phyloP scores from a whole-genome alignment of 2,888 invertebrate species.

The Celastrina argiolus region DNA sequence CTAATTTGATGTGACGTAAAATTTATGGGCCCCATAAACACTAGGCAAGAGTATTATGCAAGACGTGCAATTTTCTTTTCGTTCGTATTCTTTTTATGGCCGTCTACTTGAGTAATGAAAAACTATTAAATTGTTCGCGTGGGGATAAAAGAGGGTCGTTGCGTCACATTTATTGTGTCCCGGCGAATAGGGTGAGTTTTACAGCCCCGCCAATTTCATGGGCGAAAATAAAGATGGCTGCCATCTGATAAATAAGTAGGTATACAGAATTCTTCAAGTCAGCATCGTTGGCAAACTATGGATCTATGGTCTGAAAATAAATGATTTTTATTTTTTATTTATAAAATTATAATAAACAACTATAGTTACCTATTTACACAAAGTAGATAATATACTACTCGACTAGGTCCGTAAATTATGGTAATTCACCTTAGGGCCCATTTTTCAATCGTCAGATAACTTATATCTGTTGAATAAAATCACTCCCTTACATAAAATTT shows the following conservation, averaged over 20 bases:
- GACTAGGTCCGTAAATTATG: no score
- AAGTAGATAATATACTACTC: no score
- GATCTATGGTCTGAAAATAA: no score
- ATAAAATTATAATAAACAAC: no score
- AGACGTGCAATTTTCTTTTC: slow-evolving; percentile 71
- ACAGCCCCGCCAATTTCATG: slow-evolving; percentile 64
- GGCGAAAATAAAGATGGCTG: slow-evolving; percentile 58
- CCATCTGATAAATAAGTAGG: slow-evolving; percentile 31
- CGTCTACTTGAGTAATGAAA: slow-evolving; percentile 76
- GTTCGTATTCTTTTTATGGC: slow-evolving; percentile 66
- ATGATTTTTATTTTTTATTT: no score
- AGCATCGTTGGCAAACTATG: not conserved
- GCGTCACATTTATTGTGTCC: slow-evolving; percentile 61
- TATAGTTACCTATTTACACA: no score
- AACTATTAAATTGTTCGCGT: slow-evolving; percentile 70
- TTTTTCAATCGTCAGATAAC: no score
- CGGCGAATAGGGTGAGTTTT: slow-evolving; percentile 63
- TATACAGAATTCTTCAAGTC: slow-evolving; percentile 18
- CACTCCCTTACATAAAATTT: no score
- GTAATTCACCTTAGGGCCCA: no score
- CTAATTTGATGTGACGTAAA: slow-evolving; percentile 54
- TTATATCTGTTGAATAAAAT: no score
- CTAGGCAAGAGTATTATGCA: slow-evolving; percentile 62
- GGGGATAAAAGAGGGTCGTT: slow-evolving; percentile 68
- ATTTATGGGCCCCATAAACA: slow-evolving; percentile 52